Base-by-base conservation (phyloP, 2,888 invertebrate genomes). In the Amiota mariae region DNA sequence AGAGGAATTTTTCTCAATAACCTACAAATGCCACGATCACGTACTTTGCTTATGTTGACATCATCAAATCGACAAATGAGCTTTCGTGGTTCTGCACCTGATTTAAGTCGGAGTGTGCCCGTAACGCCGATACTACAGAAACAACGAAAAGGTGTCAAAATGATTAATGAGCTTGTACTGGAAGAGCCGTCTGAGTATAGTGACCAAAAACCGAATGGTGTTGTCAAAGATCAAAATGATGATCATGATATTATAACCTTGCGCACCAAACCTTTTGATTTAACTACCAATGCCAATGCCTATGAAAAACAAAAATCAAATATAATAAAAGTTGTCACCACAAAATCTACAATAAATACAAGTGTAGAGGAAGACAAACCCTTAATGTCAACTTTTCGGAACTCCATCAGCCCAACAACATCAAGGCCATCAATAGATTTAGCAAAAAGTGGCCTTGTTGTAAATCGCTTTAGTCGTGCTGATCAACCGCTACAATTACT, bases 21-120 rank as follows among this genome's bases (percentile, higher is more conserved):
- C 6, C 78, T 78, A 66, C 82, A 81, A 67, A 81, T 93, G 61
- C 91, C 92, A 0, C 87, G 93, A 0, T 93, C 93, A 0, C 89
- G 92, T 15, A 93, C 93, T 0, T 91, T 92, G 48, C 86, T 93
- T 0, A 91, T 92, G 75, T 77, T 90, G 54, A 80, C 90, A 0
- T 85, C 73, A 68, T 73, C 24, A 57, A 66, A 10, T 20, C 72
- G 75, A 15, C 47, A 36, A 12, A 47, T 81, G 13, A 87, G 87
- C 77, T 88, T 89, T 75, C 87, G 87, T 36, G 87, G 89, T 71
- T 90, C 90, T 2, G 88, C 87, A 15, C 90, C 90, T 48, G 89
- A 90, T 80, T 80, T 90, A 36, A 90, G 88, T 72, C 88, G 85
- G 73, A 90, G 89, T 76, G 87, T 89, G 57, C 89, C 89, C 11